Conservation (phyloP, 1,140 invertebrate genomes). For the Proales similis region DNA sequence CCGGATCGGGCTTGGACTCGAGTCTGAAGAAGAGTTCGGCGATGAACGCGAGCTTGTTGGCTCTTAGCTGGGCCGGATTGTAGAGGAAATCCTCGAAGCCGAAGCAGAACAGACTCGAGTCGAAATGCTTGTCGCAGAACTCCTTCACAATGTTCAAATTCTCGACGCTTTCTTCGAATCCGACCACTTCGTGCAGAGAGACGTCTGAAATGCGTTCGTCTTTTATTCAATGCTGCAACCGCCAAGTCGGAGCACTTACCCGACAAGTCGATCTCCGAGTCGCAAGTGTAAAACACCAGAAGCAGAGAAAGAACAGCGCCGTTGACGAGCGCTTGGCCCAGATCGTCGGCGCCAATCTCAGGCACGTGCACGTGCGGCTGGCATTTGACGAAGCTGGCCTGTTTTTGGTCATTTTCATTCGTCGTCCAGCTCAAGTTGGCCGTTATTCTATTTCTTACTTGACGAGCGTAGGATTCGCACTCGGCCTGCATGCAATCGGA, state of each 20-base stretch:
- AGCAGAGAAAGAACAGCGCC: slow-evolving; percentile 17
- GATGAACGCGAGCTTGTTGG: slow-evolving; percentile 32
- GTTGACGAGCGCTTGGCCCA: slow-evolving; percentile 3
- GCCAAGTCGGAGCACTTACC: background rate
- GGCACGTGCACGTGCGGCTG: slow-evolving; percentile 16
- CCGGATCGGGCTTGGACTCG: slow-evolving; percentile 11
- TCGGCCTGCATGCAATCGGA: slow-evolving; percentile 7
- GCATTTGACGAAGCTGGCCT: slow-evolving; percentile 3
- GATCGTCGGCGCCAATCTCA: slow-evolving; percentile 5
- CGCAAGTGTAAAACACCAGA: slow-evolving; percentile 25
- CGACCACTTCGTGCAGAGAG: slow-evolving; percentile 27
- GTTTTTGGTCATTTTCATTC: background rate
- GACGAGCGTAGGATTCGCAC: slow-evolving; percentile 4
- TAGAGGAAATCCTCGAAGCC: slow-evolving; percentile 32
- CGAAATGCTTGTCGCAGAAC: slow-evolving; percentile 25
- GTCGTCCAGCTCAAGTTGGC: background rate
- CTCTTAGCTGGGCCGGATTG: slow-evolving; percentile 17
- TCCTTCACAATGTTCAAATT: slow-evolving; percentile 35
- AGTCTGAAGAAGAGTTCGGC: slow-evolving; percentile 17
- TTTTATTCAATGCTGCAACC: background rate
- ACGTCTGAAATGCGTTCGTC: slow-evolving; percentile 3
- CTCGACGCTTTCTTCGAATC: slow-evolving; percentile 35
- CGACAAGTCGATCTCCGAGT: slow-evolving; percentile 11
- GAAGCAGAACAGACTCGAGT: slow-evolving; percentile 11
- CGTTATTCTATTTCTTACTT: background rate